phyloP scores from a whole-genome alignment of 2,113 vertebrate species.

The Crotalus tigris region DNA sequence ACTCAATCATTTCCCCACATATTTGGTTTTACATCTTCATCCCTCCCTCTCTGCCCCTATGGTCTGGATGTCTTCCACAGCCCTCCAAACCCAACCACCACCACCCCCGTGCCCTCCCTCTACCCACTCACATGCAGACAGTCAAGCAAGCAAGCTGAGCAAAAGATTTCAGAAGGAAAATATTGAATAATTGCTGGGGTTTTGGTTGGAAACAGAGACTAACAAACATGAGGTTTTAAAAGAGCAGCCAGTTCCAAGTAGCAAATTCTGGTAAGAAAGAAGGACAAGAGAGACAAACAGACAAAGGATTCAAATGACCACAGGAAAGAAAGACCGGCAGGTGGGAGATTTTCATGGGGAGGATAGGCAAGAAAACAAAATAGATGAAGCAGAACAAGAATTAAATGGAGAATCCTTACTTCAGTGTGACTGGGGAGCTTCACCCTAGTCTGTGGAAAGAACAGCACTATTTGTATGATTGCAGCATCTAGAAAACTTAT shows the following conservation, averaged over 20 bases:
- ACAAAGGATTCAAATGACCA: slow-evolving; percentile 59
- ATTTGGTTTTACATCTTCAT: background rate
- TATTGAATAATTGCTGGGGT: background rate
- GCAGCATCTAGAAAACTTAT: slow-evolving; percentile 21
- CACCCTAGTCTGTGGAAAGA: slow-evolving; percentile 81
- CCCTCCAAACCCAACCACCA: background rate
- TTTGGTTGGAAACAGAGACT: background rate
- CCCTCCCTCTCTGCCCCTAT: background rate
- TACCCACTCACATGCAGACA: slow-evolving; percentile 2
- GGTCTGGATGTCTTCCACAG: no score
- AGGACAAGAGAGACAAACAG: slow-evolving; percentile 35
- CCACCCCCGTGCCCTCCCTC: background rate
- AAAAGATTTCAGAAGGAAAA: slow-evolving; percentile 26
- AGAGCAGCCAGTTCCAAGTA: background rate
- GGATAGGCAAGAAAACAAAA: slow-evolving; percentile 12
- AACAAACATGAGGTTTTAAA: background rate
- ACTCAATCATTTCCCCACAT: background rate
- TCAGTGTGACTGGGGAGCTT: slow-evolving; percentile 80
- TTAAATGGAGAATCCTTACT: slow-evolving; percentile 73
- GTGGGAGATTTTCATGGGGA: background rate
- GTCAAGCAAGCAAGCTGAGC: slow-evolving; percentile 13
- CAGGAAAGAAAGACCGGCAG: slow-evolving; percentile 51
- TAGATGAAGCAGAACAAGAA: slow-evolving; percentile 64
- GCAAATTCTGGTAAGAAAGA: background rate
- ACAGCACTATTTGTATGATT: slow-evolving; percentile 68